A percentile compares a stretch with the other conserved stretches of the same genome.
Evolutionary conservation across 2,888 invertebrate species (phyloP).

Genomic region (Ennomos erosarius): DNA sequence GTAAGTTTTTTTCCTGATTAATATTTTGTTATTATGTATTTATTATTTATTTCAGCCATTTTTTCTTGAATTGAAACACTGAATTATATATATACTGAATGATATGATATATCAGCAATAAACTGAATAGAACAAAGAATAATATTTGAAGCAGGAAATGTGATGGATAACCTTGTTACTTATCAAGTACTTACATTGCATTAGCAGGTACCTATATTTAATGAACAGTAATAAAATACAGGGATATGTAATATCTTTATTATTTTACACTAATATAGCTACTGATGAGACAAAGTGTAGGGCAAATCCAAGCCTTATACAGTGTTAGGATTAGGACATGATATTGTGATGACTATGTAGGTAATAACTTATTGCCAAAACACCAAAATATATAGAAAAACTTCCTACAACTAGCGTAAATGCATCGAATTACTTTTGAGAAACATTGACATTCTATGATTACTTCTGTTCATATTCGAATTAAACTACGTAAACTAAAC

Average conservation of each 20-base stretch:
- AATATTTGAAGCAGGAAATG: slow-evolving; percentile 2
- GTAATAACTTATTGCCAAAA: too few relatives aligned
- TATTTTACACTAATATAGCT: not conserved
- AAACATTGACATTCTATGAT: slow-evolving; percentile 17
- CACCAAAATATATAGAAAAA: too few relatives aligned
- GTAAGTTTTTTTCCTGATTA: not conserved
- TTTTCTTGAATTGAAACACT: too few relatives aligned
- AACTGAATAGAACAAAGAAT: not conserved
- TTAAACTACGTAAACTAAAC: slow-evolving; percentile 75
- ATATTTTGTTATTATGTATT: not conserved
- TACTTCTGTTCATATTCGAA: slow-evolving; percentile 15
- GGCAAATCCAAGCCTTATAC: not conserved
- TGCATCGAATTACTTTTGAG: slow-evolving; percentile 2
- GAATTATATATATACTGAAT: too few relatives aligned
- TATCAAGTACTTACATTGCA: too few relatives aligned
- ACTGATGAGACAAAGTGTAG: not conserved
- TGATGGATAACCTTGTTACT: not conserved
- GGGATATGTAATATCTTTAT: not conserved
- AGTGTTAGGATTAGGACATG: too few relatives aligned
- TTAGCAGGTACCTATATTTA: too few relatives aligned
- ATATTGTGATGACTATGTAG: too few relatives aligned
- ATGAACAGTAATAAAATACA: not conserved
- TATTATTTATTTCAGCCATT: not conserved
- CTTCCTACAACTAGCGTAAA: not conserved
- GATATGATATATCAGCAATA: too few relatives aligned